Percentiles rank a stretch among this genome's conserved stretches.
Evolutionary conservation across 2,113 vertebrate species (phyloP).

Genomic region (Mustelus asterias): DNA sequence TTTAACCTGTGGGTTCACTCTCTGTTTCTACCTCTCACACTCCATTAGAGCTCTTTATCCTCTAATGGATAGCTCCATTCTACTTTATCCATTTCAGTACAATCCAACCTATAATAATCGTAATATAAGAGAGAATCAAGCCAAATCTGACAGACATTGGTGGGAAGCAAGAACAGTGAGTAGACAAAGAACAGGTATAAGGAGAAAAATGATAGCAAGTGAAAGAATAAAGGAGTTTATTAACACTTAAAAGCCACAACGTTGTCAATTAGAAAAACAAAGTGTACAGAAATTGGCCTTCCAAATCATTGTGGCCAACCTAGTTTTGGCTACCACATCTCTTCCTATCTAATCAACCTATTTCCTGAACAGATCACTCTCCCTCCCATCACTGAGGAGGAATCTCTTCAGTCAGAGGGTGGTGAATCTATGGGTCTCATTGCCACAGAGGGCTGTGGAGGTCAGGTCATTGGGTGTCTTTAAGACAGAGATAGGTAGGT

Average conservation of each 20-base stretch:
- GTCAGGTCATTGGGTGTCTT: too few relatives aligned
- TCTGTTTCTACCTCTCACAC: background rate
- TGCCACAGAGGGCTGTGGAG: too few relatives aligned
- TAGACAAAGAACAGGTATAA: background rate
- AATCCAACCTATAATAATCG: background rate
- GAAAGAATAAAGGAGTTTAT: background rate
- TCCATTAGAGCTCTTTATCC: background rate
- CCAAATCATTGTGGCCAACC: background rate
- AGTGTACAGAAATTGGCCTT: background rate
- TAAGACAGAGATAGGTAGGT: too few relatives aligned
- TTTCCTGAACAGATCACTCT: background rate
- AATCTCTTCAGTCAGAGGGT: too few relatives aligned
- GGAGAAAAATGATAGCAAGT: background rate
- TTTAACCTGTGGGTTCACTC: background rate
- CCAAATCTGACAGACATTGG: background rate
- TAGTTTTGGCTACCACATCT: background rate
- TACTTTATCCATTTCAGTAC: background rate
- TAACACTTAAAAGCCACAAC: background rate
- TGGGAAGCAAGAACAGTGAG: background rate
- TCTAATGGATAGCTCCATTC: background rate
- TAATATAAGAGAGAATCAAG: background rate
- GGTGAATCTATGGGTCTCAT: too few relatives aligned
- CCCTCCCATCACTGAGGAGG: background rate
- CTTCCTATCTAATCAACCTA: background rate
- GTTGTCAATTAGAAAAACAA: background rate